phyloP scores from a whole-genome alignment of 23 tunicate species.

The Diplosoma virens region DNA sequence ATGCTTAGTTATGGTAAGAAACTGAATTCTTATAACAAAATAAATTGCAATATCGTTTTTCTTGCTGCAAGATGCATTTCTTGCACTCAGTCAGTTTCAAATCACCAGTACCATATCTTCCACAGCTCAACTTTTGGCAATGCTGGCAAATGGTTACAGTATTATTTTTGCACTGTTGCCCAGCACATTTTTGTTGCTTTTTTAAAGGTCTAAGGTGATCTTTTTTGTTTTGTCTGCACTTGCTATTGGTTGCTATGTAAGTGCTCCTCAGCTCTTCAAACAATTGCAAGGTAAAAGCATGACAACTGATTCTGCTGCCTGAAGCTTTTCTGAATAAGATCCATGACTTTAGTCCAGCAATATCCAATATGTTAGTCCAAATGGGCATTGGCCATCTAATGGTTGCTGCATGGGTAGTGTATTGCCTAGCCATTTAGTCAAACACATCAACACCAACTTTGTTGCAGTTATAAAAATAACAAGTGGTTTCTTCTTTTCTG shows the following conservation, averaged over 20 bases:
- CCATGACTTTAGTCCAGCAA: neutral
- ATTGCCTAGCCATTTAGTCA: neutral
- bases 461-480: neutral
- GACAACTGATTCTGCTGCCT: neutral
- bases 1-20: neutral
- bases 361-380: conserved; percentile 16
- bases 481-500: conserved; percentile 2
- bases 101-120: neutral
- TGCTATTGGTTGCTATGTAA: neutral
- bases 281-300: neutral
- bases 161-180: conserved; percentile 6
- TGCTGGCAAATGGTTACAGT: conserved; percentile 23
- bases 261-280: conserved; percentile 6
- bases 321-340: conserved; percentile 9
- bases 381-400: neutral
- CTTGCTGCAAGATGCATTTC: neutral
- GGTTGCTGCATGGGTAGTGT: conserved; percentile 9
- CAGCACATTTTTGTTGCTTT: conserved; percentile 6
- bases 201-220: conserved; percentile 4
- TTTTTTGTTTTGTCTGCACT: conserved; percentile 7
- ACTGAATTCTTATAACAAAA: neutral
- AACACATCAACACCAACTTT: neutral
- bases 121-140: neutral
- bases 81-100: conserved; percentile 9
- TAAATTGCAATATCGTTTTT: neutral